Evolutionary conservation across 2,888 invertebrate species (phyloP), one percentile per base, ranked within the genome.

Genomic region (Machimus atricapillus): DNA sequence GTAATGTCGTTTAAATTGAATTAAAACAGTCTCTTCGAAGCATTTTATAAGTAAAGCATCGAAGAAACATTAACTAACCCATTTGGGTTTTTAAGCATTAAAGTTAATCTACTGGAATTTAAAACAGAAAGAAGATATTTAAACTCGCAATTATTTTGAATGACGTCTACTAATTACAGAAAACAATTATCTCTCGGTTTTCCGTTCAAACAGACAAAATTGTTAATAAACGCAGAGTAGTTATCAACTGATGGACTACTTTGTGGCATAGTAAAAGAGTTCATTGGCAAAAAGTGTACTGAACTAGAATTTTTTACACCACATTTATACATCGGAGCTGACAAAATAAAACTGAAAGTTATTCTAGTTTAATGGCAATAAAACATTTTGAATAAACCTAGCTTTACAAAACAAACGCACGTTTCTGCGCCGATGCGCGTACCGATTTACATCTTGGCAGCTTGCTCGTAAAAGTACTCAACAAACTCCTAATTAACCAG

Each of bases 401-500:
- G 52, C 16, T 46, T 46, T 12, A 46, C 43, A 46, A 46, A 46
- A 52, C 43, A n/a, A 46, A 31, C 52, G 52, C 79, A 79, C 23
- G n/a, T 23, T 9, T n/a, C 14, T 52, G 16, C 52, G 9, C 4
- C 19, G 56, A 79, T 16, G 78, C 3, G 23, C 23, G 19, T 56
- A 52, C 79, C 27, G 79, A 27, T 79, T 79, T 79, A 79, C 79
- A 79, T 79, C 52, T 52, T 52, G 27, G 46, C 46, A 27, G 52
- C 37, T 1, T 19, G 58, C n/a, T 82, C 82, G 37, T 82, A 82
- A 82, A 82, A 66, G 82, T 66, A 82, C 82, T 82, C 82, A 34
- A 56, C 37, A 82, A 82, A 58, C 56, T 82, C 58, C 82, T 82
- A 82, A 82, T 82, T 82, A 82, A 82, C 82, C 66, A 58, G 66